Conservation (phyloP, 1,140 invertebrate species). For the Panonychus citri region DNA sequence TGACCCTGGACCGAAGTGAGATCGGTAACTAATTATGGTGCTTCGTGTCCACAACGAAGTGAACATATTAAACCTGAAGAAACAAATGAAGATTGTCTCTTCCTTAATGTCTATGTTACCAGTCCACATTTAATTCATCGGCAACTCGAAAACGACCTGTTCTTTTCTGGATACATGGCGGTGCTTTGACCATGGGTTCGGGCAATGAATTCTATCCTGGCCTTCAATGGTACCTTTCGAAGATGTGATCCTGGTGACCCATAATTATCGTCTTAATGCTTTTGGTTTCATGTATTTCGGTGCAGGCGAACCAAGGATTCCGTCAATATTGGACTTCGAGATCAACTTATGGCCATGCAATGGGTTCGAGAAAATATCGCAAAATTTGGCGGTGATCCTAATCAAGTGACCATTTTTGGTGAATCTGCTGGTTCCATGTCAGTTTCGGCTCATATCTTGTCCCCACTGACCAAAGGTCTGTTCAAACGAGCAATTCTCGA, state of each 20-base stretch:
- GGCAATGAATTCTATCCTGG: background rate
- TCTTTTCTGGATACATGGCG: background rate
- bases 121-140: background rate
- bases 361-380: background rate
- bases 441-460: conserved; percentile 33
- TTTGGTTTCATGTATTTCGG: conserved; percentile 82
- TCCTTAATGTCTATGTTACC: background rate
- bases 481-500: conserved; percentile 12
- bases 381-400: background rate
- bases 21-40: too few relatives aligned
- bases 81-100: background rate
- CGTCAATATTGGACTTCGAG: background rate
- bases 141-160: background rate
- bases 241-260: conserved; percentile 72
- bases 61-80: too few relatives aligned
- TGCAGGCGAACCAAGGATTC: conserved; percentile 18
- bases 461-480: conserved; percentile 24
- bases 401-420: conserved; percentile 28
- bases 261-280: conserved; percentile 77
- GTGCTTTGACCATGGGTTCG: background rate
- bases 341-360: background rate
- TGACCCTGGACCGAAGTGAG: too few relatives aligned
- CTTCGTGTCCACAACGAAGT: too few relatives aligned
- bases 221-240: conserved; percentile 51
- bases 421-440: conserved; percentile 31